Evolutionary conservation across 2,888 invertebrate species (phyloP).

Genomic region (Galeopsomyia nigrocyanea): DNA sequence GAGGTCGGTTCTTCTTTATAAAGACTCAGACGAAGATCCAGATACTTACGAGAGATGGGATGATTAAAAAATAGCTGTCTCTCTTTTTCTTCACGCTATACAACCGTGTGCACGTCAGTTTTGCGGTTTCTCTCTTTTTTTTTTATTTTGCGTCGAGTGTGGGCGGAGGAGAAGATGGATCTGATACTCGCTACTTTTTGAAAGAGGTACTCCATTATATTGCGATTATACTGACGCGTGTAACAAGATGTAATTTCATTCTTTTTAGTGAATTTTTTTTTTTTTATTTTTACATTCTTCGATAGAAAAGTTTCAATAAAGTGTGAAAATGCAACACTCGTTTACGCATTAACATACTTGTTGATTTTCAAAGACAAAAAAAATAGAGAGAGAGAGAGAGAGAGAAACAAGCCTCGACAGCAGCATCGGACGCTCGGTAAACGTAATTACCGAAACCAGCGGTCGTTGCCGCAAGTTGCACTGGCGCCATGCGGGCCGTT

Average conservation of each 20-base stretch:
- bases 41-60: neutral
- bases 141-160: neutral
- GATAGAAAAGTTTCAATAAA: too few species aligned
- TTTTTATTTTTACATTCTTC: too few species aligned
- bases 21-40: constrained; percentile 10
- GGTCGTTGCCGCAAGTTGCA: constrained; percentile 25
- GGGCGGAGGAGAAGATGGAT: too few species aligned
- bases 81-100: neutral
- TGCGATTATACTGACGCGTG: too few species aligned
- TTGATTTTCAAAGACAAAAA: too few species aligned
- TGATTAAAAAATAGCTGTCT: constrained; percentile 26
- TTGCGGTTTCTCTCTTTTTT: neutral
- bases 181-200: too few species aligned
- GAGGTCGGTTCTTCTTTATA: constrained; percentile 15
- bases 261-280: too few species aligned
- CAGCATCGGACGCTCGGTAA: neutral
- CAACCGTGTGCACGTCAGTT: neutral
- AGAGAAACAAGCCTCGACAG: neutral
- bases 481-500: constrained; percentile 37
- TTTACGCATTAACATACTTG: too few species aligned
- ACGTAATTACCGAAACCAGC: constrained; percentile 45
- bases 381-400: neutral
- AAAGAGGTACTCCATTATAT: too few species aligned
- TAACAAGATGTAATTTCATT: too few species aligned
- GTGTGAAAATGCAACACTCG: too few species aligned